Evolutionary conservation across 2,797 vertebrate genomes (phyloP), one percentile per base, ranked within the genome.

Genomic region (Cyclopterus lumpus): DNA sequence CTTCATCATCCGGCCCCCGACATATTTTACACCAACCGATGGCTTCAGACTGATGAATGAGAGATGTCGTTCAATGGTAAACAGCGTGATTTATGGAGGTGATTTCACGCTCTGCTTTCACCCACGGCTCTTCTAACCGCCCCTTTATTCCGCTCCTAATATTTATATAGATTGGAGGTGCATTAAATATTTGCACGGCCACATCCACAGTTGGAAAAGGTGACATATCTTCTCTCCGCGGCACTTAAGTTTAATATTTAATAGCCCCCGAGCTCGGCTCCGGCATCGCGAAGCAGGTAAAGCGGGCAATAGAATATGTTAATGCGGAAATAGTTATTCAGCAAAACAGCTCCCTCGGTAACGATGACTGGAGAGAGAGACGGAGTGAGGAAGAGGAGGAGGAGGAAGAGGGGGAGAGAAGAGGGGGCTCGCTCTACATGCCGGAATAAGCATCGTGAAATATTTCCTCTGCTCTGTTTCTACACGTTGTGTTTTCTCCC

Each of bases 201-300:
- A 1, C 60, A 49, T 64, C 34, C 68, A 59, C 65, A 67, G 42
- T 84, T 68, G 66, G 63, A 80, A n/a, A 70, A 77, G 30, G 54
- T 79, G 83, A 90, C 83, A 77, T 69, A 79, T 71, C 75, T 74
- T 44, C 75, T 79, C 53, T 82, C 67, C 66, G 49, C 79, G 46
- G 80, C 69, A 71, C 78, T 90, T 81, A 61, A 70, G 63, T 91
- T 92, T 86, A 92, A 92, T 93, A 92, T 94, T 94, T 92, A 90
- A 92, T 91, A 67, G 53, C 10, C 22, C 53, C 9, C 22, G 65
- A 74, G 66, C 78, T 81, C 72, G 78, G 80, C 79, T 82, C 75
- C 70, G 82, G 87, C 84, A 90, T 89, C 89, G 89, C 83, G 87
- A 83, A 93, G 82, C 73, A 86, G 79, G 71, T 76, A 62, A 83